These are phyloP conservation scores for Sylvia atricapilla DNA, from an alignment of 2,113 vertebrate genomes.

Conservation along the genomic window DNA sequence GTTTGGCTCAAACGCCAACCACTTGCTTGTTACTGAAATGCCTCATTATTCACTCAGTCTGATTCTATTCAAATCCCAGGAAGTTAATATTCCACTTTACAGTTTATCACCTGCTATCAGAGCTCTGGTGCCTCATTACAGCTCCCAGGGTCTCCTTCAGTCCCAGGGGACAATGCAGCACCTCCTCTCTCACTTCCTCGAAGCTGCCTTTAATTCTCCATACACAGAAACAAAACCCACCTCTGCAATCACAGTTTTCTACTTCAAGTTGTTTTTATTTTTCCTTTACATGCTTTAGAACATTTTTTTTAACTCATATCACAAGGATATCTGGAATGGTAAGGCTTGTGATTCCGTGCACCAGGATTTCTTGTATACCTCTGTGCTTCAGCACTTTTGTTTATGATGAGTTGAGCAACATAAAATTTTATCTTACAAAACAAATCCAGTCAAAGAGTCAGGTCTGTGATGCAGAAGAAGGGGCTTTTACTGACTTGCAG, in stretches of 20 bases:
- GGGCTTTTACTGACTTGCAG: background rate
- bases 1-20: background rate
- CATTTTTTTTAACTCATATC: rapidly evolving
- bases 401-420: background rate
- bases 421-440: background rate
- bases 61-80: background rate
- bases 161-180: background rate
- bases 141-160: background rate
- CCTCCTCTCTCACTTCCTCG: background rate
- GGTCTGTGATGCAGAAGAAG: background rate
- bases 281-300: background rate
- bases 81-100: slow-evolving; percentile 2
- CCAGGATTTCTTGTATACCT: background rate
- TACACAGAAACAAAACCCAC: background rate
- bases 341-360: background rate
- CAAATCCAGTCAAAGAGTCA: background rate
- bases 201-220: background rate
- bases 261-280: background rate
- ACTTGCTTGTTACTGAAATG: background rate
- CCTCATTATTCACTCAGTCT: slow-evolving; percentile 2
- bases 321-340: background rate
- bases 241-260: background rate
- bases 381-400: background rate
- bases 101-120: background rate
- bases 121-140: background rate